A percentile compares a stretch with the other conserved stretches of the same genome.
These are phyloP conservation scores for Lipophrys pholis DNA, from an alignment of 2,113 vertebrate species.

Conservation along the genomic window DNA sequence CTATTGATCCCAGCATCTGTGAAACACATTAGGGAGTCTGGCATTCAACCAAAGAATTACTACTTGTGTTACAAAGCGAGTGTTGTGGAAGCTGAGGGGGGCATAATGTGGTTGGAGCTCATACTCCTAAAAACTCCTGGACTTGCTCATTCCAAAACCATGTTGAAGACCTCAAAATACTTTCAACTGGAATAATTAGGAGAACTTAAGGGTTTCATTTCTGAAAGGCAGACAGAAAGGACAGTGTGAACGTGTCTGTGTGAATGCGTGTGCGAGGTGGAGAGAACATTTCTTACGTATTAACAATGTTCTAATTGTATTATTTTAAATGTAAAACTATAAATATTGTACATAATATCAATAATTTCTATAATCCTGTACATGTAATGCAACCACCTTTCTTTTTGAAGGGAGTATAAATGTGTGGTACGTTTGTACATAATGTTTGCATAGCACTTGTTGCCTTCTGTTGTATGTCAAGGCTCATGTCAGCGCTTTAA, in stretches of 20 bases:
- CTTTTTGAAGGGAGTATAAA: slow-evolving; percentile 89
- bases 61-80: too few relatives aligned
- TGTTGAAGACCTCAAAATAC: slow-evolving; percentile 51
- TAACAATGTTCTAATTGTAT: slow-evolving; percentile 78
- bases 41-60: too few relatives aligned
- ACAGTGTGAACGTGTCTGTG: slow-evolving; percentile 59
- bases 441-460: slow-evolving; percentile 91
- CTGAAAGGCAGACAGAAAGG: slow-evolving; percentile 35
- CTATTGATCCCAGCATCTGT: too few relatives aligned
- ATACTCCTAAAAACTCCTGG: too few relatives aligned
- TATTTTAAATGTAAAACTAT: slow-evolving; percentile 83
- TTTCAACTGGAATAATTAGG: slow-evolving; percentile 75
- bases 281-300: slow-evolving; percentile 73
- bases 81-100: too few relatives aligned
- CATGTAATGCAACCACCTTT: slow-evolving; percentile 96
- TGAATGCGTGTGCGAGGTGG: slow-evolving; percentile 51
- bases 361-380: slow-evolving; percentile 84
- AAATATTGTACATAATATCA: slow-evolving; percentile 86
- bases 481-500: slow-evolving; percentile 89
- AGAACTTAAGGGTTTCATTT: slow-evolving; percentile 42
- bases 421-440: slow-evolving; percentile 96
- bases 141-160: too few relatives aligned
- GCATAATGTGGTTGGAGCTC: too few relatives aligned
- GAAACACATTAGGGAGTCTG: too few relatives aligned
- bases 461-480: slow-evolving; percentile 87